Evolutionary conservation across 2,797 vertebrate genomes (phyloP).

Genomic region (Poeciliopsis infans): DNA sequence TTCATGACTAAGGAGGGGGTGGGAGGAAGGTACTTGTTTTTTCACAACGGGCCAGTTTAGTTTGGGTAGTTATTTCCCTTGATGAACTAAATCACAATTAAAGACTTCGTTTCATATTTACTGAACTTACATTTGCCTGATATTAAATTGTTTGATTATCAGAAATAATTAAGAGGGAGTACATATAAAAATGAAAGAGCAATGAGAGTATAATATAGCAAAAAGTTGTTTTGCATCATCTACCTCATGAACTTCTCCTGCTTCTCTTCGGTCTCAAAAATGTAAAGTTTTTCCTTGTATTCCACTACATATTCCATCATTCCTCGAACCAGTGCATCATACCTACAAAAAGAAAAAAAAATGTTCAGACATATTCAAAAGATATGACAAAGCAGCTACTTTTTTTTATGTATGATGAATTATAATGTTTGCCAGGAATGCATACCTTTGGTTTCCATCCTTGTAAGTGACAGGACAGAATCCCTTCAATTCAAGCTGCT

Average conservation of each 20-base stretch:
- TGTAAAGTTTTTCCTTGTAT: conserved; percentile 86
- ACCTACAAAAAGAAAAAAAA: conserved; percentile 74
- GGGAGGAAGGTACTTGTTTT: neutral
- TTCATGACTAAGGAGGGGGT: neutral
- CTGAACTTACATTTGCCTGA: neutral
- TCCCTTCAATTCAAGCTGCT: conserved; percentile 88
- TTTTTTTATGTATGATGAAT: neutral
- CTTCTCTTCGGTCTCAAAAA: conserved; percentile 88
- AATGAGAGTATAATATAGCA: neutral
- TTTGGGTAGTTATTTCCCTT: too few species aligned
- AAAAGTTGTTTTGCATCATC: neutral
- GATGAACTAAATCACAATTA: neutral
- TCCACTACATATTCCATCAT: conserved; percentile 84
- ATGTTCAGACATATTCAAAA: neutral
- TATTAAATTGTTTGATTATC: neutral
- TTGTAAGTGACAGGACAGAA: conserved; percentile 93
- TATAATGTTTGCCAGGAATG: neutral
- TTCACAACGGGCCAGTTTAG: neutral
- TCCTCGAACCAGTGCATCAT: conserved; percentile 90
- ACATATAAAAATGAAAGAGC: too few species aligned
- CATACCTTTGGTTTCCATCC: conserved; percentile 90
- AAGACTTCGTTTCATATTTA: neutral
- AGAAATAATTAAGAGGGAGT: neutral
- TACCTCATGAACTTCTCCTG: conserved; percentile 91
- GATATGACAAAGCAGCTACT: neutral